phyloP scores from a whole-genome alignment of 2,888 invertebrate genomes.

The Trichogramma dendrolimi region DNA sequence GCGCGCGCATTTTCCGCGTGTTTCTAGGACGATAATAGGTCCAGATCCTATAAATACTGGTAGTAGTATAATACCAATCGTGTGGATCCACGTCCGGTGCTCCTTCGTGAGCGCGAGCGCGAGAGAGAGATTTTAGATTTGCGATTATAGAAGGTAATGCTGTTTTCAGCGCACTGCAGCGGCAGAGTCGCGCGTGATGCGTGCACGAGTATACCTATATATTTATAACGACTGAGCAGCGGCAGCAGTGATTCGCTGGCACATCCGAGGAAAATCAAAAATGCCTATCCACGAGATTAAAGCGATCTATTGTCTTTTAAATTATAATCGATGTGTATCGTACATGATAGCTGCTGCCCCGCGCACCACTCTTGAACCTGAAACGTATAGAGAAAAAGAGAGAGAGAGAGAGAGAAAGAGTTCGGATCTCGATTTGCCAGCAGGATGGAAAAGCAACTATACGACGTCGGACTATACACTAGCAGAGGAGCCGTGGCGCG shows the following conservation, averaged over 20 bases:
- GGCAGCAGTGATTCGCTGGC: neutral
- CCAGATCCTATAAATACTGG: conserved; percentile 29
- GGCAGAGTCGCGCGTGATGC: conserved; percentile 8
- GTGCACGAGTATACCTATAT: neutral
- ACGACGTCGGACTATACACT: conserved; percentile 23
- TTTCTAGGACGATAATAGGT: conserved; percentile 40
- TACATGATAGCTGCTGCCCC: conserved; percentile 14
- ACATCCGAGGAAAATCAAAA: conserved; percentile 13
- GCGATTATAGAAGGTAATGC: conserved; percentile 34
- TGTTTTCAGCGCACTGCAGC: conserved; percentile 6
- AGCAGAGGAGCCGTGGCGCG: too few species aligned
- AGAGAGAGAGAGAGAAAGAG: conserved; percentile 3
- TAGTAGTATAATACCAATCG: too few species aligned
- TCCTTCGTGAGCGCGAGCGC: conserved; percentile 24
- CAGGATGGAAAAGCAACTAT: conserved; percentile 30
- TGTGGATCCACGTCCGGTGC: too few species aligned
- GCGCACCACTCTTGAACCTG: conserved; percentile 2
- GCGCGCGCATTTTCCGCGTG: conserved; percentile 12
- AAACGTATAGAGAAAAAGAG: conserved; percentile 6
- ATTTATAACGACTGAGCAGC: neutral
- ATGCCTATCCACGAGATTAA: conserved; percentile 17
- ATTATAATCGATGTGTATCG: conserved; percentile 26
- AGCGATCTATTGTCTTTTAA: conserved; percentile 28
- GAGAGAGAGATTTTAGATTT: conserved; percentile 40
- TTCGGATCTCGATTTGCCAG: conserved; percentile 25